A percentile compares a stretch with the other conserved stretches of the same genome.
Conservation (phyloP, 2,888 invertebrate genomes). For the Dusona sp. region DNA sequence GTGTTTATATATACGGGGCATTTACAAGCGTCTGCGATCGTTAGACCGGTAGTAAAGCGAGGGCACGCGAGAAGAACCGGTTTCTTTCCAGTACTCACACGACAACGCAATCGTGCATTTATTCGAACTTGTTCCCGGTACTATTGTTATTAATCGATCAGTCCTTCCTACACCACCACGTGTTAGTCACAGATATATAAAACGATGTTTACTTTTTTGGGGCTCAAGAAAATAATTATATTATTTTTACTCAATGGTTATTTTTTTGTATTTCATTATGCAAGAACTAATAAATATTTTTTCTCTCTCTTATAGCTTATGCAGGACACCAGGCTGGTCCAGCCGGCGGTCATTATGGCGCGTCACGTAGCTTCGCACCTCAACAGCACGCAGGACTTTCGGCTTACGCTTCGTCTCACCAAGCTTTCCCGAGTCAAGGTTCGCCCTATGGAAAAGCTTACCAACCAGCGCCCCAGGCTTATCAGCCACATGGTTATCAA, state of each 20-base stretch:
- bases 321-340: slow-evolving; percentile 68
- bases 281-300: not conserved
- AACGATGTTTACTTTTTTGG: not conserved
- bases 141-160: slow-evolving; percentile 52
- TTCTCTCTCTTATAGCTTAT: slow-evolving; percentile 72
- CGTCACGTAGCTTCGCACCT: slow-evolving; percentile 64
- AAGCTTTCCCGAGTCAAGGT: slow-evolving; percentile 60
- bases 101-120: slow-evolving; percentile 50
- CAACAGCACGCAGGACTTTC: slow-evolving; percentile 63
- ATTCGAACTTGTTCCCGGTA: slow-evolving; percentile 30
- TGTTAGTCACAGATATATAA: slow-evolving; percentile 7
- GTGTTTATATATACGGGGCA: not conserved
- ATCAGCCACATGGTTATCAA: slow-evolving; percentile 79
- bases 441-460: slow-evolving; percentile 68
- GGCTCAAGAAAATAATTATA: not conserved
- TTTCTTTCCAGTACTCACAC: slow-evolving; percentile 62
- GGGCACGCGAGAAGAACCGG: slow-evolving; percentile 73
- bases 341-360: slow-evolving; percentile 71
- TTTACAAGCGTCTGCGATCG: slow-evolving; percentile 47
- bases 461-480: slow-evolving; percentile 74
- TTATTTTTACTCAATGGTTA: not conserved
- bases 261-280: not conserved
- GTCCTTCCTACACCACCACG: slow-evolving; percentile 31
- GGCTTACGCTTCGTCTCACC: slow-evolving; percentile 58
- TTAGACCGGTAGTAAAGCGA: slow-evolving; percentile 63